Percentiles rank a stretch among this genome's conserved stretches.
phyloP scores from a whole-genome alignment of 2,113 vertebrate genomes.

The Corythornis madagascariensis region DNA sequence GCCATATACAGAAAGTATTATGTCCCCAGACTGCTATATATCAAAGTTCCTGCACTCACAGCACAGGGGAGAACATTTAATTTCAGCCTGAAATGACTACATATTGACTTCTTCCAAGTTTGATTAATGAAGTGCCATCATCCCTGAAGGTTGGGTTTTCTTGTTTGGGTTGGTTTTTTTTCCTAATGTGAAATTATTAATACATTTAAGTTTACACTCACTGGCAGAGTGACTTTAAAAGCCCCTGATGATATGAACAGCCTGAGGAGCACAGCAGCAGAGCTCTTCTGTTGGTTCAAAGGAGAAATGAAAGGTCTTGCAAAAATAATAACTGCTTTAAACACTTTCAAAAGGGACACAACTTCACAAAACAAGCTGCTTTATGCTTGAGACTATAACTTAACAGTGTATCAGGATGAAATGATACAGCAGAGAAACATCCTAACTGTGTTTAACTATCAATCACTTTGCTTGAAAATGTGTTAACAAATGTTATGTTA shows the following conservation, averaged over 20 bases:
- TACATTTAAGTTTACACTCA: neutral
- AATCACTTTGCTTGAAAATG: neutral
- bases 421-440: neutral
- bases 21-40: neutral
- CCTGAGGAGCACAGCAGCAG: neutral
- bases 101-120: neutral
- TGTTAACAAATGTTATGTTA: neutral
- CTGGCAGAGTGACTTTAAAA: neutral
- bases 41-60: neutral
- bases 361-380: neutral
- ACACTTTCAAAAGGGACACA: neutral
- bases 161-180: neutral
- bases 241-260: accelerated
- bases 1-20: neutral
- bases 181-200: neutral
- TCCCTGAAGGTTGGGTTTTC: neutral
- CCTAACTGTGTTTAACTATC: neutral
- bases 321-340: neutral
- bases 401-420: neutral
- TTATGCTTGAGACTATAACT: neutral
- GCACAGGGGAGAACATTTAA: neutral
- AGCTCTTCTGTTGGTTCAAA: neutral
- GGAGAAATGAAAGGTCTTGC: neutral
- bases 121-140: neutral
- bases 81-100: neutral